Percentiles rank a stretch among this genome's conserved stretches.
phyloP scores from a whole-genome alignment of 2,888 invertebrate species.

The Eristalis tenax region DNA sequence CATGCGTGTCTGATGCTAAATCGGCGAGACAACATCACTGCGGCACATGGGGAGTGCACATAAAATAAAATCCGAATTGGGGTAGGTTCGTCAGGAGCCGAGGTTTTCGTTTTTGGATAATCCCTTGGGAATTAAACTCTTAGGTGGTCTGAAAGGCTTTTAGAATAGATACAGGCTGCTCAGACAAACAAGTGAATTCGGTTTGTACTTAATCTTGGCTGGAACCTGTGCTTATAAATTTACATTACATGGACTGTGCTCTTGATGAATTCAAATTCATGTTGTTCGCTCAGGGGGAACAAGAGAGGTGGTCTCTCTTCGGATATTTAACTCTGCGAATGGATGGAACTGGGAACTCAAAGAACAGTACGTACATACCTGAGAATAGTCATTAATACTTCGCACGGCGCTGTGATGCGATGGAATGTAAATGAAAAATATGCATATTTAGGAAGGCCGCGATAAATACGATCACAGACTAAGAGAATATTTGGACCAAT shows the following conservation, averaged over 20 bases:
- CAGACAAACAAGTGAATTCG: neutral
- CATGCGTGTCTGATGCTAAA: conserved; percentile 13
- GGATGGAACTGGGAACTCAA: too few relatives aligned
- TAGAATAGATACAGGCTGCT: neutral
- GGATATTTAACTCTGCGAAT: neutral
- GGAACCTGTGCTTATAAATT: neutral
- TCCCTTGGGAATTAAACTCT: neutral
- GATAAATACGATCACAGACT: too few relatives aligned
- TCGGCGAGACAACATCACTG: conserved; percentile 25
- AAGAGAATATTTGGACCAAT: too few relatives aligned
- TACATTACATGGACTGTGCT: neutral
- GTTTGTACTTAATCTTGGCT: neutral
- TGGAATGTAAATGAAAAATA: too few relatives aligned
- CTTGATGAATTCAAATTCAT: too few relatives aligned
- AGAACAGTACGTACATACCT: too few relatives aligned
- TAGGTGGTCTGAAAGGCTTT: neutral
- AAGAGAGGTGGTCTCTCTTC: too few relatives aligned
- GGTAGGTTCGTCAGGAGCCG: neutral
- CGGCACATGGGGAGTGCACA: neutral
- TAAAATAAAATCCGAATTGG: neutral
- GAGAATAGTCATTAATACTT: too few relatives aligned
- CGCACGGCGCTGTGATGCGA: too few relatives aligned
- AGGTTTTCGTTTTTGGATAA: neutral
- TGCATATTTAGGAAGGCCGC: too few relatives aligned
- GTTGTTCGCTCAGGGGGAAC: neutral